Evolutionary conservation across 2,888 invertebrate genomes (phyloP), one percentile per base, ranked within the genome.

Genomic region (Nomada hirtipes): DNA sequence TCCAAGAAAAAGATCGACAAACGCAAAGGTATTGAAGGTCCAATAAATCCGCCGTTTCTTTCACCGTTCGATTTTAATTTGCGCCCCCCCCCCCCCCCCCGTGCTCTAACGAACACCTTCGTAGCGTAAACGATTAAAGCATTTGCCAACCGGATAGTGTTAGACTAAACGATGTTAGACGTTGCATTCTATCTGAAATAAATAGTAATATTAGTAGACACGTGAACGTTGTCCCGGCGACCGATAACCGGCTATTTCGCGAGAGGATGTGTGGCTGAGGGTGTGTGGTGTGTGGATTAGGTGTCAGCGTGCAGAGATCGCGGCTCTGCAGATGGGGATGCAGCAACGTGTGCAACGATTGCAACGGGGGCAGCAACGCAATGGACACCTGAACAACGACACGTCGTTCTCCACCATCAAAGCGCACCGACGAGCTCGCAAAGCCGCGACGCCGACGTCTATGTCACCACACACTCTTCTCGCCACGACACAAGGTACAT

Each of bases 241-340:
- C 20, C n/a, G 71, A 23, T 67, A 65, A 72, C 47, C 65, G 55
- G 29, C 61, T 60, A 63, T 68, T 50, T 78, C 70, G 64, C 60
- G 72, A 73, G 82, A 82, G 81, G 76, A 79, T 79, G 81, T 88
- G 90, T 92, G 90, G 92, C 91, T 92, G 92, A 92, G 92, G 92
- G 92, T 91, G 92, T 92, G 92, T 90, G 92, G 91, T 92, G 91
- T 92, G 91, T 92, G 92, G 90, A 91, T 90, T 88, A 92, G 92
- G 92, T 92, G 91, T 91, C 91, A 90, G 90, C 91, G 90, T 89
- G 89, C 89, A 90, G 91, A 90, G 90, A 90, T 90, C 91, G 90
- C 86, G 87, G 85, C 83, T 83, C 84, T 86, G 86, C 82, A 71
- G 91, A 90, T 67, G 80, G 79, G 75, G 82, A 79, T 78, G 85